phyloP scores from a whole-genome alignment of 2,113 vertebrate species.

The Amphiprion ocellaris region DNA sequence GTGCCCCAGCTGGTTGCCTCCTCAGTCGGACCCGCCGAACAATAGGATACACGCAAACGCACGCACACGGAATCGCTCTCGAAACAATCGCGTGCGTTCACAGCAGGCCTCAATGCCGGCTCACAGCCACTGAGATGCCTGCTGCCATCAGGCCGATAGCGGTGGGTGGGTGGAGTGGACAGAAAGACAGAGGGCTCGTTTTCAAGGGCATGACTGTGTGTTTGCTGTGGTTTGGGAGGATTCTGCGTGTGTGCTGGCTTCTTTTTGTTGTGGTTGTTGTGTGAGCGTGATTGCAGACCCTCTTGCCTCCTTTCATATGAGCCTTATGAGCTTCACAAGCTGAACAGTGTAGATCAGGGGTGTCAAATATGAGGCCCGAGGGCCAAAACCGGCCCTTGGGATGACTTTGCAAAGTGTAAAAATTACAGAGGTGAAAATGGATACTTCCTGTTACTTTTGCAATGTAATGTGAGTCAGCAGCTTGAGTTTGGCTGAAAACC shows the following conservation, averaged over 20 bases:
- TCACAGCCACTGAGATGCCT: constrained; percentile 33
- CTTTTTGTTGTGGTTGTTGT: constrained; percentile 56
- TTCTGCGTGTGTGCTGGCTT: neutral
- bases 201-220: constrained; percentile 35
- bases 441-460: no score
- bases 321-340: constrained; percentile 11
- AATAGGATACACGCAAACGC: constrained; percentile 57
- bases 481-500: no score
- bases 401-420: no score
- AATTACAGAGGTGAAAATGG: no score
- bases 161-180: constrained; percentile 66
- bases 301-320: constrained; percentile 12
- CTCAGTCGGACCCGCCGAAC: constrained; percentile 61
- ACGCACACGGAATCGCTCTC: constrained; percentile 19
- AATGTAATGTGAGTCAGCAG: no score
- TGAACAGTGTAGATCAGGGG: constrained; percentile 9
- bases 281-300: constrained; percentile 22
- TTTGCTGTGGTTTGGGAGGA: constrained; percentile 21
- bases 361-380: no score
- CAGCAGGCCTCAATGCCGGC: constrained; percentile 57
- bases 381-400: no score
- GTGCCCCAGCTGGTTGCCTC: constrained; percentile 76
- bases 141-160: constrained; percentile 53
- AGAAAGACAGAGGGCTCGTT: constrained; percentile 57
- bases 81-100: constrained; percentile 52